Percentiles rank a stretch among this genome's conserved stretches.
These are phyloP conservation scores for Acanthosepion pharaonis DNA, from an alignment of 2,888 invertebrate species.

Conservation along the genomic window DNA sequence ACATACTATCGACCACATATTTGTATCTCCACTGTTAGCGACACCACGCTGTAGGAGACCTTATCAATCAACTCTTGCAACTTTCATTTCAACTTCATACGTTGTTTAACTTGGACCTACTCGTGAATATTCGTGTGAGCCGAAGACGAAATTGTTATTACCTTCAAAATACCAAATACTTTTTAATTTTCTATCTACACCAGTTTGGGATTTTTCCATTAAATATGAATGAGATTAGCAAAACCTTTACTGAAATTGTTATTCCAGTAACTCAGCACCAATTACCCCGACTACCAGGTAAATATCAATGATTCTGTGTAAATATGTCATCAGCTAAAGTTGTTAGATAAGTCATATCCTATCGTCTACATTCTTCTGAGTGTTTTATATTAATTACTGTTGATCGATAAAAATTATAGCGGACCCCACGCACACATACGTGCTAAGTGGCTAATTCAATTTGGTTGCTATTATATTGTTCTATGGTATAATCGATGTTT, in stretches of 20 bases:
- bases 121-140: background rate
- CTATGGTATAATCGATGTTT: too few relatives aligned
- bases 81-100: too few relatives aligned
- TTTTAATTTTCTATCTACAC: background rate
- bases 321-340: background rate
- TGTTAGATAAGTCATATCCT: background rate
- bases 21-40: too few relatives aligned
- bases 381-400: background rate
- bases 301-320: background rate
- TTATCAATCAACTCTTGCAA: too few relatives aligned
- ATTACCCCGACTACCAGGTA: background rate
- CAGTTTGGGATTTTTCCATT: background rate
- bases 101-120: too few relatives aligned
- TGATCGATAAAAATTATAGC: background rate
- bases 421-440: background rate
- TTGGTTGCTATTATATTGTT: too few relatives aligned
- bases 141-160: background rate
- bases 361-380: background rate
- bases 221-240: background rate
- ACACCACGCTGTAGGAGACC: too few relatives aligned
- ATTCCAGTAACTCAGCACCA: background rate
- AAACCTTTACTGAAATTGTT: background rate
- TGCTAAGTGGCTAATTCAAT: too few relatives aligned
- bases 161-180: background rate
- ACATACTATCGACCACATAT: too few relatives aligned